Percentiles rank a stretch among this genome's conserved stretches.
phyloP scores from a whole-genome alignment of 2,113 vertebrate species.

The Struthidea cinerea region DNA sequence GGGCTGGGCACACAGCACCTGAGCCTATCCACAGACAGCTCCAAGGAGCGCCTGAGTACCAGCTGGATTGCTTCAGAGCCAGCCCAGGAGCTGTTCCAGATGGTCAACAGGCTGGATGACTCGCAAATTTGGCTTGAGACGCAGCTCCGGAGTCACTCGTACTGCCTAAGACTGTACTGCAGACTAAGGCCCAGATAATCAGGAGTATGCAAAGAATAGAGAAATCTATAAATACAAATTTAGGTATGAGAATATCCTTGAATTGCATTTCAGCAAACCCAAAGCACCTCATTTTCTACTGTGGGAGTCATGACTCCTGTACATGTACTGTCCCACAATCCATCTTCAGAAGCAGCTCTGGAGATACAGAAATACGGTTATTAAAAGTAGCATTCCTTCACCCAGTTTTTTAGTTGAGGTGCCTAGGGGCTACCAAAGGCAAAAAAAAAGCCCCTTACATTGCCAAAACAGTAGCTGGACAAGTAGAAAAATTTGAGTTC shows the following conservation, averaged over 20 bases:
- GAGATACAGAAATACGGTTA: not conserved
- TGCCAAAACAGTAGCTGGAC: not conserved
- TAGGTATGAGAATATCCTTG: not conserved
- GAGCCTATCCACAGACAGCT: not conserved
- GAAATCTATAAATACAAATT: not conserved
- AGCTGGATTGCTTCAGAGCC: conserved; percentile 32
- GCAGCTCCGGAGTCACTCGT: not conserved
- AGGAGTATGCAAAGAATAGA: not conserved
- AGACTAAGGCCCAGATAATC: not conserved
- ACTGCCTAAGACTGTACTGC: not conserved
- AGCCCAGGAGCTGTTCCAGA: conserved; percentile 38
- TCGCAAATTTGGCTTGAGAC: not conserved
- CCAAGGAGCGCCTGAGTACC: not conserved
- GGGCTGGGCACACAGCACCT: not conserved
- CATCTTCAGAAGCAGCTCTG: not conserved
- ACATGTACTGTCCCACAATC: not conserved
- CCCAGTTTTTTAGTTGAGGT: not conserved
- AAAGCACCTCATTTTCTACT: not conserved
- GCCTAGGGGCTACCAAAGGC: not conserved
- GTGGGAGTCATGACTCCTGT: not conserved
- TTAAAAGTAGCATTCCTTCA: not conserved
- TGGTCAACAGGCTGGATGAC: not conserved
- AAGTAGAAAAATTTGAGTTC: not conserved
- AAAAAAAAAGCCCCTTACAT: not conserved
- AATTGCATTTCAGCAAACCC: not conserved